Conservation (phyloP, 1,140 invertebrate genomes). For the Panagrolaimus sp. region DNA sequence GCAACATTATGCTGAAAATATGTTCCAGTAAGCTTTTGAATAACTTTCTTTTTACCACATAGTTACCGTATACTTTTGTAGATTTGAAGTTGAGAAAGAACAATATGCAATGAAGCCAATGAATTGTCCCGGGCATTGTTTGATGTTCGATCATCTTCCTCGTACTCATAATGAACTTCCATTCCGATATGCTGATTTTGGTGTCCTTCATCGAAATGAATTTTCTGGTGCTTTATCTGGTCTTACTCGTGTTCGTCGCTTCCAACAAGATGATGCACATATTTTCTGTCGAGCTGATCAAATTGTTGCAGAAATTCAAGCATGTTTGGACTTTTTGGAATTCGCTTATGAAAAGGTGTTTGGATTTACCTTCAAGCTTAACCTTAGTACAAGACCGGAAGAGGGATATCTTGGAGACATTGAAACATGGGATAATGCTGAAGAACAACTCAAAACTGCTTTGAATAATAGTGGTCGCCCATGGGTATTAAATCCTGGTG, state of each 20-base stretch:
- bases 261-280: conserved; percentile 98
- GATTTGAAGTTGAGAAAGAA: conserved; percentile 93
- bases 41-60: neutral
- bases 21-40: conserved; percentile 51
- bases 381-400: conserved; percentile 87
- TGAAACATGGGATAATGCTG: conserved; percentile 80
- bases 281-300: conserved; percentile 90
- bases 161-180: conserved; percentile 92
- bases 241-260: conserved; percentile 85
- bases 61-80: conserved; percentile 77
- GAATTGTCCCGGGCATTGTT: conserved; percentile 88
- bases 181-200: conserved; percentile 89
- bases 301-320: conserved; percentile 50
- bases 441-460: conserved; percentile 68
- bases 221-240: conserved; percentile 88
- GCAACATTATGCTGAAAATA: conserved; percentile 79
- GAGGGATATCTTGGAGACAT: conserved; percentile 82
- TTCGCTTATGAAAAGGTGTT: conserved; percentile 78
- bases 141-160: conserved; percentile 79
- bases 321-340: conserved; percentile 76
- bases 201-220: conserved; percentile 89
- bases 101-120: conserved; percentile 97
- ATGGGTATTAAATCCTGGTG: conserved; percentile 81
- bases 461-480: conserved; percentile 76
- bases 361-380: conserved; percentile 86